Evolutionary conservation across 2,113 vertebrate species (phyloP).

Genomic region (Esox niger): DNA sequence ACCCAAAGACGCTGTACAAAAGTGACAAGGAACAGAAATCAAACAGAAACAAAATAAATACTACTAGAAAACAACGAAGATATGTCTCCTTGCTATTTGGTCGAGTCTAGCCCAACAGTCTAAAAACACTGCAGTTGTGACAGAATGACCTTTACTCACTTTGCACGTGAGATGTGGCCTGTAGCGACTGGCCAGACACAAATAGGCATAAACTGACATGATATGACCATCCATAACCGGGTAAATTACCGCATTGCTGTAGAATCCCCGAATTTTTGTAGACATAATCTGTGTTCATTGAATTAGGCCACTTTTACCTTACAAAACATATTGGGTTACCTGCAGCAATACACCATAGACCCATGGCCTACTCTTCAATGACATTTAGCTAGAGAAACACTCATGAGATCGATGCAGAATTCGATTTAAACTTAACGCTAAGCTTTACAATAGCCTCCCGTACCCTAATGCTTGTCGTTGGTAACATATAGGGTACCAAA

Average conservation of each 20-base stretch:
- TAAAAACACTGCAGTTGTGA: constrained; percentile 17
- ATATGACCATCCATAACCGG: neutral
- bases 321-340: constrained; percentile 22
- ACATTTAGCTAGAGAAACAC: neutral
- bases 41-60: no score
- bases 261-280: neutral
- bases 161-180: neutral
- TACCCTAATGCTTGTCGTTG: neutral
- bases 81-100: neutral
- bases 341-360: constrained; percentile 11
- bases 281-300: neutral
- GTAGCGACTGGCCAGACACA: neutral
- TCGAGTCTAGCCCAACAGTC: neutral
- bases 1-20: no score
- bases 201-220: neutral
- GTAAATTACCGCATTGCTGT: neutral
- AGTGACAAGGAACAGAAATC: no score
- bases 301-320: constrained; percentile 15
- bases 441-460: neutral
- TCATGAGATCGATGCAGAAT: neutral
- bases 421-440: neutral
- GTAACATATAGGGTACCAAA: no score
- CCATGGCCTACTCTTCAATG: neutral
- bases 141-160: constrained; percentile 15
- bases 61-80: no score